Base-by-base conservation (phyloP, 2,888 invertebrate genomes). In the Dromius quadrimaculatus region DNA sequence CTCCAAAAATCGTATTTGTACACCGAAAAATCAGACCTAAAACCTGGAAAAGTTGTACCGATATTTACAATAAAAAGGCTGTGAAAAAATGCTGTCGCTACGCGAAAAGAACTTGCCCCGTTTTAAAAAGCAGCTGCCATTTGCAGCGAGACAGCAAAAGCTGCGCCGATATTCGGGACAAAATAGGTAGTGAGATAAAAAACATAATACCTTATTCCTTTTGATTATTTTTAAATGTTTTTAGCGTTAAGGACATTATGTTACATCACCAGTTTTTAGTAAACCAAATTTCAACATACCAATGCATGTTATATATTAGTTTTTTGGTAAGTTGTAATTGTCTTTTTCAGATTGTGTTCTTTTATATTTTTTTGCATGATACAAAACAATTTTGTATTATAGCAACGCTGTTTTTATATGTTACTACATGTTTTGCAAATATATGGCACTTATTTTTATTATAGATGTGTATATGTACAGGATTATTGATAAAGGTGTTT, bases 41-140 rank as follows among this genome's bases (percentile, higher is more conserved):
- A 75, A 78, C 80, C 2, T 82, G 82, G 82, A 82, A 81, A 72
- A 81, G 81, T 72, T 82, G 82, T 74, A 81, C 81, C n/a, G 82
- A 82, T 74, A 81, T 82, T 13, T 81, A 81, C 73, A 75, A 75
- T 9, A 78, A 76, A 71, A 72, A 76, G 8, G 57, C 68, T 59
- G 77, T 83, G 1, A 77, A 81, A 50, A 83, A 83, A 72, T 83
- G 83, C 74, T 83, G 83, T 72, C 77, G 79, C 66, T 78, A 80
- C 68, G 83, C 83, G 2, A 81, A 80, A 72, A 81, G 79, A 68
- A 79, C 78, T 23, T 83, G 83, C 73, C 83, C 83, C 2, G 77
- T 80, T 43, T 74, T 78, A 71, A 79, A 76, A 68, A 78, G 74
- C 69, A 78, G 76, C 62, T 68, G 74, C 2, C 78, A 79, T 65